Base-by-base conservation (phyloP, 53 echinoderm and acorn worm genomes). In the Apostichopus leukothele region DNA sequence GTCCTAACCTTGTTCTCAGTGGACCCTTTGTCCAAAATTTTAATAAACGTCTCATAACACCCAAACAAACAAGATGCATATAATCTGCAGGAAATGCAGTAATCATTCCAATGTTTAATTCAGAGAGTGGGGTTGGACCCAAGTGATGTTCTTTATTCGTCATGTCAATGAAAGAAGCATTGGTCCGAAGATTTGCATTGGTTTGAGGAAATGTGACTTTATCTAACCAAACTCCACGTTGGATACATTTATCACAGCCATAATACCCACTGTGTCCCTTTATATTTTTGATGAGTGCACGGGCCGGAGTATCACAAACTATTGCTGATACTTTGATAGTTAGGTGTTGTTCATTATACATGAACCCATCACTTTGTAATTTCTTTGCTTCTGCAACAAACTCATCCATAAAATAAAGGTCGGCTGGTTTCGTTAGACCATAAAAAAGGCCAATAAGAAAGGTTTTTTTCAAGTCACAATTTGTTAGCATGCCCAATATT, bases 281-380 rank as follows among this genome's bases (percentile, higher is more conserved):
- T 1, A 90, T 74, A 26, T 76, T 67, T 86, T 93, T 93, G 0
- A 90, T 26, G 55, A 85, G 85, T 5, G 85, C 84, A 51, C 90
- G 25, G 7, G 93, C 93, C 14, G 90, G 93, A 10, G 93, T 74
- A 88, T 93, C 91, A 89, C 91, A 93, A 7, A 93, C 16, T 76
- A 84, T 55, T 14, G 93, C 83, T 0, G 74, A 25, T 22, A 93
- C 25, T 25, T 21, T 51, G 5, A 50, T 80, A 52, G 25, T 63
- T 7, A 16, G 68, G 79, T 39, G 20, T 13, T 53, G 50, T 22
- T 19, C 81, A 53, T 27, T 87, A 73, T 61, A 83, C 12, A 16
- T 18, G 13, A 88, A 83, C 16, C 60, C 89, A 60, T 77, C 20
- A 27, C 6, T n/a, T 74, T 87, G 87, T 11, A 87, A 53, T 50